Evolutionary conservation across 2,113 vertebrate genomes (phyloP), one percentile per base, ranked within the genome.

Genomic region (Prietella phreatophila): DNA sequence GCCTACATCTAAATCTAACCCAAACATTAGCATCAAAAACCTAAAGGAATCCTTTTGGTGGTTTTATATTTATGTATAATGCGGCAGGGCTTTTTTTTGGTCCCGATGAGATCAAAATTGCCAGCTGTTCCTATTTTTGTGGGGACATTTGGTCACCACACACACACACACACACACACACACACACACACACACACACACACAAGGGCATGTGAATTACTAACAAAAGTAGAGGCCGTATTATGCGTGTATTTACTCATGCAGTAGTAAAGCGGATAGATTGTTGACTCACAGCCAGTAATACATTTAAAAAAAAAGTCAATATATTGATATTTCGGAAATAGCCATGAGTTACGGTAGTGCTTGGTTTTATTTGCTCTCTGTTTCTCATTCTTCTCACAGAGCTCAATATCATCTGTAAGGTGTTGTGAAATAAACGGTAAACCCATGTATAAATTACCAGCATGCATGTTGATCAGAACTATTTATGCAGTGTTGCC

Each of bases 301-400:
- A 17, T 9, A 58, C 55, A 63, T 78, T 78, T 22, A 30, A 78
- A 61, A 60, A 53, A 47, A 47, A 47, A 61, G 25, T 55, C 42
- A 55, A 55, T 86, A 39, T 36, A 36, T 86, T 80, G 30, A 67
- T 55, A 39, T 33, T 53, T 53, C 14, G 73, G 6, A 30, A 61
- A 25, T 22, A 36, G 83, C 19, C 17, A 27, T 39, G 85, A 80
- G 27, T 47, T 78, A 53, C 50, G 25, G n/a, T 33, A 20, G 7
- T n/a, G 71, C 47, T 60, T 67, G 61, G 3, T 71, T 87, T 82
- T 58, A 82, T 58, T 81, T 71, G 53, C 80, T 60, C 33, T 39
- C 73, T 82, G 0, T 71, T 85, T 78, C n/a, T 10, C 63, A 53
- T 33, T 71, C 53, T 33, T 84, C 9, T 14, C 27, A 69, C 14